Evolutionary conservation across 1,140 invertebrate species (phyloP), one percentile per base, ranked within the genome.

Genomic region (Bombus waltoni): DNA sequence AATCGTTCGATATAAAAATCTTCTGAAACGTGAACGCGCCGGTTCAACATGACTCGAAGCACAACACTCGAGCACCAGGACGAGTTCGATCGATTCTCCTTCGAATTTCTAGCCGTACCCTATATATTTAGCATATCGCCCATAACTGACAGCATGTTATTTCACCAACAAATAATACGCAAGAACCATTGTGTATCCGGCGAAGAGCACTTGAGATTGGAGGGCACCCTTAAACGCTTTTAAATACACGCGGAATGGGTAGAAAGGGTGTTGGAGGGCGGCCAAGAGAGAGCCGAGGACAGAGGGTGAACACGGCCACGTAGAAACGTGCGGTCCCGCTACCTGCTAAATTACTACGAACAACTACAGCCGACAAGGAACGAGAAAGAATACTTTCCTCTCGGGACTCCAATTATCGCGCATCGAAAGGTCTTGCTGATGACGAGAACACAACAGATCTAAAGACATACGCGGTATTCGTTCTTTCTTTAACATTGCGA

Each of bases 141-240:
- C 77, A 81, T 91, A 93, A 92, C 93, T 94, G 93, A 94, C 93
- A 94, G 93, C 93, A 90, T 94, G 93, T 93, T 94, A 94, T 94
- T 94, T 94, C 90, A 93, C 93, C 93, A 93, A 93, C 93, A 94
- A 94, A 94, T 93, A 94, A 94, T 93, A 94, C 91, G 92, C 88
- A 90, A 91, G 88, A 82, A 87, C 89, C 92, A 91, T 92, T 93
- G 89, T 93, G 86, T 75, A 87, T 81, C 87, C 73, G 87, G 75
- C 87, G 85, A 80, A 89, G 90, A 85, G 87, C 85, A 91, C 90
- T 91, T 81, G 89, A 91, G 87, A 76, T 71, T 80, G 47, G 82
- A 87, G 90, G 78, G 89, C 85, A 83, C 86, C 87, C 87, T 91
- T 92, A 92, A 92, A 92, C 87, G 88, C 90, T 92, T 92, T 91